Base-by-base conservation (phyloP, 37 sponge, comb jelly and placozoan species). In the Ianthella basta region DNA sequence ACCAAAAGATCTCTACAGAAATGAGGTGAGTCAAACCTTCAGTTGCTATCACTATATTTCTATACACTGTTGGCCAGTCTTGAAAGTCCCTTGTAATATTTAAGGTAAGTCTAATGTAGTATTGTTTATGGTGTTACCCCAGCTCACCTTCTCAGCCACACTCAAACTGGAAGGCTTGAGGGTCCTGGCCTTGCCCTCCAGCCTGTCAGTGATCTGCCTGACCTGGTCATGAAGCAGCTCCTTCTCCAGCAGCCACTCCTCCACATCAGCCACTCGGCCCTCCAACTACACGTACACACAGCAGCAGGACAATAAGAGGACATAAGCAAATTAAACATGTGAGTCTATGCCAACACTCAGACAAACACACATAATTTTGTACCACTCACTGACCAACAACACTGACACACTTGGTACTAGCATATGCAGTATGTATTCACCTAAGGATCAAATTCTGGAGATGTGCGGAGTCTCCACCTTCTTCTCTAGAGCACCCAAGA, bases 161-260 rank as follows among this genome's bases (percentile, higher is more conserved):
- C 77, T 50, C 24, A 94, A 56, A 6, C 92, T 87, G 18, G 87
- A 56, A 0, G 63, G 63, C 55, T 79, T 94, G 29, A 79, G 79
- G 18, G 27, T 63, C 19, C 88, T 85, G 18, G 79, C 86, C 59
- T 77, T 89, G 41, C 37, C 60, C 37, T 88, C 56, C 34, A 87
- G 88, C 27, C 94, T 61, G 4, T 89, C 97, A 32, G 87, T 87
- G 18, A 99, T 86, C 54, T 95, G 86, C 21, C 74, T 60, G n/a
- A 97, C 91, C 60, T 99, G 97, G 53, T 99, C 99, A 54, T 90
- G 56, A 18, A 99, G 83, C 23, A 99, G 91, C 70, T 97, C 99
- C 66, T 93, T 97, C 89, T 99, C 99, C 70, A 95, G 81, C 24
- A 93, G 75, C 67, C 84, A 82, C 79, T 91, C 90, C 79, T 97